Conservation (phyloP, 2,797 vertebrate genomes). For the Notolepis coatsorum region DNA sequence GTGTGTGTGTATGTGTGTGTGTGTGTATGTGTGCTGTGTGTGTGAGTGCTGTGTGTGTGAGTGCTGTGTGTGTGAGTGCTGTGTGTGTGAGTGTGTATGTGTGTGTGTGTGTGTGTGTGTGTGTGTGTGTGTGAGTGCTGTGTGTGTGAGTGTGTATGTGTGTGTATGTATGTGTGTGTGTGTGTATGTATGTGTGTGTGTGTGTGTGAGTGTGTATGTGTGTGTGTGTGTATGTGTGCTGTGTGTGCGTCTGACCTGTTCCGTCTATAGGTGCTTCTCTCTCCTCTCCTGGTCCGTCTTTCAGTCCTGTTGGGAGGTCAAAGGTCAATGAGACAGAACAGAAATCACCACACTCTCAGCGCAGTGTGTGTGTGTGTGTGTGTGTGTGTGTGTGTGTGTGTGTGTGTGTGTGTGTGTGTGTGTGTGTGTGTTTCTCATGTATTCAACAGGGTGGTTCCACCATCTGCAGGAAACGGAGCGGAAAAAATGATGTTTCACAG, state of each 20-base stretch:
- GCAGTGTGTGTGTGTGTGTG: background rate
- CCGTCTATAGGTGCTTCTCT: slow-evolving; percentile 16
- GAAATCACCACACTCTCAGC: slow-evolving; percentile 1
- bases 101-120: background rate
- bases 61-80: background rate
- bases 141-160: slow-evolving; percentile 18
- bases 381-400: background rate
- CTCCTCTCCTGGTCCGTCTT: slow-evolving; percentile 13
- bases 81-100: background rate
- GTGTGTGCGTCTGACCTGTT: slow-evolving; percentile 62
- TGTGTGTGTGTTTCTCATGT: too few relatives aligned
- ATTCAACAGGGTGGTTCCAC: too few relatives aligned
- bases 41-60: background rate
- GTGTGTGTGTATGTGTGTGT: background rate
- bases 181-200: background rate
- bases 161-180: slow-evolving; percentile 10
- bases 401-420: background rate
- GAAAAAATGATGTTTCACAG: too few relatives aligned
- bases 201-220: slow-evolving; percentile 16
- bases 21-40: background rate
- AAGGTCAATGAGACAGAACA: slow-evolving; percentile 1
- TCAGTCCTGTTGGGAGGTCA: slow-evolving; percentile 67
- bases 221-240: slow-evolving; percentile 12
- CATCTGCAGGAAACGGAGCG: too few relatives aligned
- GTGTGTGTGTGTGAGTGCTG: slow-evolving; percentile 3